Percentiles rank a stretch among this genome's conserved stretches.
Evolutionary conservation across 2,888 invertebrate genomes (phyloP).

Genomic region (Netelia inedita): DNA sequence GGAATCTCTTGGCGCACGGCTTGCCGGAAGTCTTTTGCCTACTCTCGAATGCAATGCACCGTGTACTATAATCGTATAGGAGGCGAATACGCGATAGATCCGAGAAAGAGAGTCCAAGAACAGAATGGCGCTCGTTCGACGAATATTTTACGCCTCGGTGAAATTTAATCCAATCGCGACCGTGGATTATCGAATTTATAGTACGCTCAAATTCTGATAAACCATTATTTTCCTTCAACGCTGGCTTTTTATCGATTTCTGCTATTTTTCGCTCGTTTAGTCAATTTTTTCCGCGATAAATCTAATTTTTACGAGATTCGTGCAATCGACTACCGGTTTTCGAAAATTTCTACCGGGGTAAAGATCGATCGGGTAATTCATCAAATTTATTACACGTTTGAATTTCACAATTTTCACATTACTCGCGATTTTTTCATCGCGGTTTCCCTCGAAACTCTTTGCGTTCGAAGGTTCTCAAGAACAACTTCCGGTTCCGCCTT

Average conservation of each 20-base stretch:
- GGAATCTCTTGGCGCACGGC: conserved; percentile 11
- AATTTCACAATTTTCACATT: background rate
- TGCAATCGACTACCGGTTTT: background rate
- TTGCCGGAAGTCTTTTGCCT: conserved; percentile 59
- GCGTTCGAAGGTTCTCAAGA: background rate
- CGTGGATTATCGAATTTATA: conserved; percentile 16
- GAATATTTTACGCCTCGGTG: conserved; percentile 32
- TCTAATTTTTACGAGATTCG: too few species aligned
- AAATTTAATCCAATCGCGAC: conserved; percentile 41
- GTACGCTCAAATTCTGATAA: background rate
- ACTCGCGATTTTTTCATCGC: background rate
- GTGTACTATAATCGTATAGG: conserved; percentile 32
- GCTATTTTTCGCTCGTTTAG: too few species aligned
- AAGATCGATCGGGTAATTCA: background rate
- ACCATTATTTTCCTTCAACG: too few species aligned
- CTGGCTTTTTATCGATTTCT: too few species aligned
- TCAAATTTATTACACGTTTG: conserved; percentile 2
- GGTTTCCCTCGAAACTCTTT: background rate
- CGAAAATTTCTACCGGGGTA: background rate
- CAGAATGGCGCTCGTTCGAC: background rate
- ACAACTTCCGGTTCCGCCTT: conserved; percentile 11
- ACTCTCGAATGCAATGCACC: conserved; percentile 34
- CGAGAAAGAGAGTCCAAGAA: background rate
- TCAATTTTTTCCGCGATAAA: too few species aligned
- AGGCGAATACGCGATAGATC: conserved; percentile 31